Percentiles rank a stretch among this genome's conserved stretches.
phyloP scores from a whole-genome alignment of 2,113 vertebrate genomes.

The Sminthopsis crassicaudata region DNA sequence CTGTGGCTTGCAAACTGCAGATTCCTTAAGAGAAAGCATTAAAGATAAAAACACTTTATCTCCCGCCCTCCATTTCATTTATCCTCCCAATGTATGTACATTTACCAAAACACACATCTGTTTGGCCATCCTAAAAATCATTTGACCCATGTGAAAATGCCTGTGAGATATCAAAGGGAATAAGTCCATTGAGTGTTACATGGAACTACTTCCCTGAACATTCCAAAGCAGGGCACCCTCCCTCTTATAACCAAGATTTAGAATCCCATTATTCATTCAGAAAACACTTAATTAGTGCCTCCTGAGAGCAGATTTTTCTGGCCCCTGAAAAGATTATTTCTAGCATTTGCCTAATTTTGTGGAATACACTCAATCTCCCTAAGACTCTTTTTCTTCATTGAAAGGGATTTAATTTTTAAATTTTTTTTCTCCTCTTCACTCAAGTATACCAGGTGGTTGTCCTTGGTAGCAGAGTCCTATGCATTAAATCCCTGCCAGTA shows the following conservation, averaged over 20 bases:
- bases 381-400: not conserved
- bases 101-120: not conserved
- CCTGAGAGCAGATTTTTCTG: not conserved
- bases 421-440: not conserved
- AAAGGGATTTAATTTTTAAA: not conserved
- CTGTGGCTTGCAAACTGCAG: not conserved
- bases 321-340: not conserved
- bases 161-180: not conserved
- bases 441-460: not conserved
- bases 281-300: not conserved
- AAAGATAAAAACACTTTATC: not conserved
- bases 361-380: not conserved
- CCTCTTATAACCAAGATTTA: not conserved
- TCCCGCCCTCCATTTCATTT: not conserved
- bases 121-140: not conserved
- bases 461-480: not conserved
- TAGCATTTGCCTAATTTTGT: not conserved
- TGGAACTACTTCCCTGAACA: not conserved
- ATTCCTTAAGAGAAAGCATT: not conserved
- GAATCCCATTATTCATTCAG: not conserved
- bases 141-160: not conserved
- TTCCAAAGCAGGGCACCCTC: not conserved
- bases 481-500: not conserved
- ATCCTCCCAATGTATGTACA: not conserved
- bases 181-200: not conserved